These are phyloP conservation scores for Chamaea fasciata DNA, from an alignment of 2,113 vertebrate species.

Conservation along the genomic window DNA sequence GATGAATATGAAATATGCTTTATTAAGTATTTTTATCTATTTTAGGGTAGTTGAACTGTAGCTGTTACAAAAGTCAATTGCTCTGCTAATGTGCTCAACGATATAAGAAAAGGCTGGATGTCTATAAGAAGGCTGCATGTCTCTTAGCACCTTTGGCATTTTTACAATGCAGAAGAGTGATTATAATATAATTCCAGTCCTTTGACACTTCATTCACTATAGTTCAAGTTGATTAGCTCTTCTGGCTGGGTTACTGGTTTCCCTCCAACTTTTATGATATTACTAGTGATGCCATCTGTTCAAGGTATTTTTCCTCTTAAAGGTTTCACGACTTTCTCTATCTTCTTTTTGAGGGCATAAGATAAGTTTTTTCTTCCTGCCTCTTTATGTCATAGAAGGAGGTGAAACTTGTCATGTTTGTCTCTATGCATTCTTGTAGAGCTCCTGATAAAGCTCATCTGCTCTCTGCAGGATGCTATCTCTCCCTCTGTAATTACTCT, in stretches of 20 bases:
- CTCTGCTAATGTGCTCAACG: not conserved
- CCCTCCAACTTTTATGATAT: slow-evolving; percentile 37
- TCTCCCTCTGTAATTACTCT: slow-evolving; percentile 62
- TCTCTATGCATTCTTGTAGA: slow-evolving; percentile 52
- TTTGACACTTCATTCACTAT: slow-evolving; percentile 14
- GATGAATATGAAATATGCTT: not conserved
- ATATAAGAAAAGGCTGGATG: not conserved
- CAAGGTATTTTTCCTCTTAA: slow-evolving; percentile 31
- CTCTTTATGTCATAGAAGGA: slow-evolving; percentile 17
- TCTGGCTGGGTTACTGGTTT: slow-evolving; percentile 1
- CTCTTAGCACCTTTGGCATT: not conserved
- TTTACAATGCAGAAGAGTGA: slow-evolving; percentile 16
- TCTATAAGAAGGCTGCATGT: not conserved
- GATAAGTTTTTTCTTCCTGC: not conserved
- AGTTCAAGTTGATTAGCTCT: slow-evolving; percentile 46
- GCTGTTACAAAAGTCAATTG: not conserved
- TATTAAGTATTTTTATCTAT: not conserved
- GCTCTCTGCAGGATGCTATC: slow-evolving; percentile 53
- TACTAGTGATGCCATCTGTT: slow-evolving; percentile 43
- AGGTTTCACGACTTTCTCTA: not conserved
- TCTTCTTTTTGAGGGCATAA: not conserved
- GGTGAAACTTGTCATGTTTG: slow-evolving; percentile 47
- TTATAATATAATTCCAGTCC: slow-evolving; percentile 1
- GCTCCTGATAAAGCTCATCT: slow-evolving; percentile 58
- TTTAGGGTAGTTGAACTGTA: not conserved